phyloP scores from a whole-genome alignment of 2,113 vertebrate genomes.

The Copsychus sechellarum region DNA sequence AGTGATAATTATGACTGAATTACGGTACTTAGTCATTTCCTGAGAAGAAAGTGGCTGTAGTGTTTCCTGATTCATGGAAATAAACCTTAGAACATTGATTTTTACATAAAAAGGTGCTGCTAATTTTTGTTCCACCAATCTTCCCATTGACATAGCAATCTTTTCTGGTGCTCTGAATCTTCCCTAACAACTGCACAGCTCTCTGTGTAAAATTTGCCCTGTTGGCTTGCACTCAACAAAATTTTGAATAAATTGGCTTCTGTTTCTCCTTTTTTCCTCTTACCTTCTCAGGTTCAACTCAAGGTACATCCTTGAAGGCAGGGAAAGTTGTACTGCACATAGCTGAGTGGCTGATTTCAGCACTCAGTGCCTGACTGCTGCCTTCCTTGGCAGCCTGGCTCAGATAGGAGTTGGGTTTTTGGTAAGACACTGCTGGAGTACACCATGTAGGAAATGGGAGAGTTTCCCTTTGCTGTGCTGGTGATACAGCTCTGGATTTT shows the following conservation, averaged over 20 bases:
- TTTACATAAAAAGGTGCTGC: conserved; percentile 61
- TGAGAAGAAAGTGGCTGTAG: conserved; percentile 35
- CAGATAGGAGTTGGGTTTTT: not conserved
- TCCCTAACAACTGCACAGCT: not conserved
- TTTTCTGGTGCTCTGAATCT: conserved; percentile 17
- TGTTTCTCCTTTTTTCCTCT: not conserved
- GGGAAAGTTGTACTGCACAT: not conserved
- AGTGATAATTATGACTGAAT: conserved; percentile 60
- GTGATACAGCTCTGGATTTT: not conserved
- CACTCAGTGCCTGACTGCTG: not conserved
- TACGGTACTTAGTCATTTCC: conserved; percentile 51
- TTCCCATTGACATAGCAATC: not conserved
- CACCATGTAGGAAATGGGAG: not conserved
- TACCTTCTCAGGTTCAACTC: not conserved
- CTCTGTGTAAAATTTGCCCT: not conserved
- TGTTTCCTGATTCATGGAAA: conserved; percentile 62
- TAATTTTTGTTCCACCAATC: conserved; percentile 50
- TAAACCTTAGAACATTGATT: conserved; percentile 55
- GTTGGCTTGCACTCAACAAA: not conserved
- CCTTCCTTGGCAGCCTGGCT: not conserved
- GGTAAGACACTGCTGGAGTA: not conserved
- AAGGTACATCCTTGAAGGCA: not conserved
- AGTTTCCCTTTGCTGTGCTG: not conserved
- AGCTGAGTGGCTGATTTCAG: not conserved
- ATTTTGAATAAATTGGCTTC: not conserved